Percentiles rank a stretch among this genome's conserved stretches.
Conservation (phyloP, 2,797 vertebrate species). For the Merluccius polli region DNA sequence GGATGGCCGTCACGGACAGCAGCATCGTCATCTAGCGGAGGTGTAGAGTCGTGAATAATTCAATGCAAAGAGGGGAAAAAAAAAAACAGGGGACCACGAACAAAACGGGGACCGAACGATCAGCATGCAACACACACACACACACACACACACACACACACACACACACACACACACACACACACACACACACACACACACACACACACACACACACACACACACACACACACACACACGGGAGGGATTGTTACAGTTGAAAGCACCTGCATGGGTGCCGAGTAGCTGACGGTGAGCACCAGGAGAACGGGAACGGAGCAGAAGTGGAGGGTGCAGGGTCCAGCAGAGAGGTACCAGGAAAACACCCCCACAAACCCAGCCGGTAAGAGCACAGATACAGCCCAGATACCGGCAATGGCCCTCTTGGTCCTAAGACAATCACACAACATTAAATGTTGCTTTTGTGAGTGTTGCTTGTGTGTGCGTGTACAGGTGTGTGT, state of each 20-base stretch:
- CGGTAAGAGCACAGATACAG: constrained; percentile 57
- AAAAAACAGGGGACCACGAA: neutral
- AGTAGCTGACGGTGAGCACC: constrained; percentile 60
- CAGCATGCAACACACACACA: neutral
- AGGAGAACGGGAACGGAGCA: constrained; percentile 71
- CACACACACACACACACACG: neutral
- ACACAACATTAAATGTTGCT: neutral
- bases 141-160: too few species aligned
- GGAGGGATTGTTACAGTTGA: neutral
- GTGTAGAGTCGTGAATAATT: neutral
- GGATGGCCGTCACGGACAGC: constrained; percentile 55
- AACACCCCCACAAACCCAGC: constrained; percentile 65
- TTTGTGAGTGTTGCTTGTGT: neutral
- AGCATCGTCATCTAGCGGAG: constrained; percentile 62
- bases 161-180: too few species aligned
- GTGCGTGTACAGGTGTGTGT: neutral
- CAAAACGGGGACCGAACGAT: too few species aligned
- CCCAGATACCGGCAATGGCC: constrained; percentile 60
- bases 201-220: too few species aligned
- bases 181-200: too few species aligned
- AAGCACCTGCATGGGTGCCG: constrained; percentile 46
- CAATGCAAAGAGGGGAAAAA: neutral
- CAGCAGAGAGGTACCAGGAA: constrained; percentile 48
- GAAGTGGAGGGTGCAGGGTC: constrained; percentile 53
- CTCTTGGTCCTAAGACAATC: constrained; percentile 51